Evolutionary conservation across 1,140 invertebrate genomes (phyloP).

Genomic region (Phenacoccus solenopsis): DNA sequence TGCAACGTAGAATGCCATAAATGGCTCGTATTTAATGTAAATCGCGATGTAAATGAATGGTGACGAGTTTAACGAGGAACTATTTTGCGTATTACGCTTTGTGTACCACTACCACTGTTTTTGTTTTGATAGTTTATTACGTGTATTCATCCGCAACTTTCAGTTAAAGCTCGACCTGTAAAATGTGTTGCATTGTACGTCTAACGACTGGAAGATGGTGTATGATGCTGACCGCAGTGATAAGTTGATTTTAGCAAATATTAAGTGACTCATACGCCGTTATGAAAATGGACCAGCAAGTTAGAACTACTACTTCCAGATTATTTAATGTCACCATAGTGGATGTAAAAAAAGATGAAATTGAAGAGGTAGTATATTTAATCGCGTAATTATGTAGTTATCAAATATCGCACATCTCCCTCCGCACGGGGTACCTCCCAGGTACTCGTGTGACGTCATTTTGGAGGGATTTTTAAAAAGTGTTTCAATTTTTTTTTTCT

Average conservation of each 20-base stretch:
- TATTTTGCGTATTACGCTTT: not conserved
- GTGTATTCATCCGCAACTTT: conserved; percentile 7
- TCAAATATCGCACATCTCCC: not conserved
- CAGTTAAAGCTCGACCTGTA: conserved; percentile 11
- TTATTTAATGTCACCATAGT: conserved; percentile 49
- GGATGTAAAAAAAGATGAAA: conserved; percentile 62
- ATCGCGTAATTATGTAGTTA: conserved; percentile 2
- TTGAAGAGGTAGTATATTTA: conserved; percentile 55
- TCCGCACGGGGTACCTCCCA: not conserved
- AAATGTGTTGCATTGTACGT: conserved; percentile 14
- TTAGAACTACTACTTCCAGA: conserved; percentile 36
- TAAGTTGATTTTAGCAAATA: not conserved
- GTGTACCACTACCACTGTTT: not conserved
- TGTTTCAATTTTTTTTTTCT: not conserved
- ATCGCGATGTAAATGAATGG: not conserved
- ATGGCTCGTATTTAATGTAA: too few relatives aligned
- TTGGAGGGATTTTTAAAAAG: not conserved
- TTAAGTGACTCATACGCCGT: not conserved
- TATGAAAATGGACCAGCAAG: conserved; percentile 13
- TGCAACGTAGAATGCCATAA: not conserved
- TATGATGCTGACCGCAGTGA: not conserved
- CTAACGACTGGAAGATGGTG: not conserved
- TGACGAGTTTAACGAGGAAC: not conserved
- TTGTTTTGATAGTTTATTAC: conserved; percentile 8
- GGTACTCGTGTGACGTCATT: not conserved